Percentiles rank a stretch among this genome's conserved stretches.
These are phyloP conservation scores for Apotomis capreana DNA, from an alignment of 2,888 invertebrate species.

Conservation along the genomic window DNA sequence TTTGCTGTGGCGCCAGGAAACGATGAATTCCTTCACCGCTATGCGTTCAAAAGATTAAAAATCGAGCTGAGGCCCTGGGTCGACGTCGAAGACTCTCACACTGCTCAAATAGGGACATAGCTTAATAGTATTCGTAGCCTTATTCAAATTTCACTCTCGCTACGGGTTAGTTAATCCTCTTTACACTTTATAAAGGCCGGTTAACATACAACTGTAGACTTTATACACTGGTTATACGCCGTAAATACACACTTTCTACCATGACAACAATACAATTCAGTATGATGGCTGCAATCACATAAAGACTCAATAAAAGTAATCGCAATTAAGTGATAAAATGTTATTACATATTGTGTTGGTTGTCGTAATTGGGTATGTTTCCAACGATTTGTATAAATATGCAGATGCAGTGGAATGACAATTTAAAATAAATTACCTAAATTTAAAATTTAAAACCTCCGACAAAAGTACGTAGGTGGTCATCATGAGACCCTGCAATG, in stretches of 20 bases:
- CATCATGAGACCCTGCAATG: too few relatives aligned
- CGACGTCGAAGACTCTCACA: too few relatives aligned
- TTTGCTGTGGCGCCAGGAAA: too few relatives aligned
- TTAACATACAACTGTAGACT: conserved; percentile 1
- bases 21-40: too few relatives aligned
- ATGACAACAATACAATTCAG: not conserved
- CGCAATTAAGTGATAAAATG: conserved; percentile 15
- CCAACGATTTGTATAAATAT: too few relatives aligned
- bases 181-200: conserved; percentile 12
- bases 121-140: conserved; percentile 7
- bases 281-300: not conserved
- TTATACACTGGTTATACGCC: conserved; percentile 1
- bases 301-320: not conserved
- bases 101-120: not conserved
- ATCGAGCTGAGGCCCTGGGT: too few relatives aligned
- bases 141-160: conserved; percentile 30
- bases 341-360: not conserved
- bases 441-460: too few relatives aligned
- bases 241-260: not conserved
- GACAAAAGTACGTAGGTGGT: too few relatives aligned
- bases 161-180: conserved; percentile 26
- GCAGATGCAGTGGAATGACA: too few relatives aligned
- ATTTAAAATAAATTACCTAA: too few relatives aligned
- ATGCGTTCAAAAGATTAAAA: too few relatives aligned
- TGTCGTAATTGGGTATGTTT: not conserved